Evolutionary conservation across 2,888 invertebrate species (phyloP), one percentile per base, ranked within the genome.

Genomic region (Phymatocera aterrima): DNA sequence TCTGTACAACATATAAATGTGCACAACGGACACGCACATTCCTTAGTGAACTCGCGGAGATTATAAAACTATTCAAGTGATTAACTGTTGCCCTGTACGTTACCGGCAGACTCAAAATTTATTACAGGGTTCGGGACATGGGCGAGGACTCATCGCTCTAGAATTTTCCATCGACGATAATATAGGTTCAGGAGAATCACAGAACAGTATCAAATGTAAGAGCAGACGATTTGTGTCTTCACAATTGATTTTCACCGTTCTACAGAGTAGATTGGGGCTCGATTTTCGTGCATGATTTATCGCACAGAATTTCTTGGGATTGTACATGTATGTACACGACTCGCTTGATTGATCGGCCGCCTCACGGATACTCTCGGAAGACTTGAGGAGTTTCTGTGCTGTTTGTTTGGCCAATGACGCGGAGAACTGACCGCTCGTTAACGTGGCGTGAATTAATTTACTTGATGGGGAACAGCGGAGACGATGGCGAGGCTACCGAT

Each of bases 401-500:
- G 72, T 72, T 72, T 51, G 51, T 51, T 72, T 31, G 48, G 72
- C 51, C 72, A 72, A 72, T 72, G 72, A 68, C 68, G 68, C 28
- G 46, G 28, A 46, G 46, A 46, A 68, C 43, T 43, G 68, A 72
- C 72, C 51, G 72, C 72, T 72, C 72, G 72, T 72, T 48, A 72
- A 72, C 72, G 48, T 72, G 51, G 72, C 72, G 72, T 72, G 72
- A 72, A 72, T 72, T 72, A 72, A 72, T 72, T 51, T 72, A 48
- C 72, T 72, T 51, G 72, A 72, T 51, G 72, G 31, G 10, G n/a
- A 72, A 72, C 48, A 72, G 18, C 31, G 48, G 18, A 48, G 51
- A 72, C 72, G 72, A 72, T 34, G 72, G 18, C 51, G 51, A 72
- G 51, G 72, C 51, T 48, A 31, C 34, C 31, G 72, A 72, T 72